Percentiles rank a stretch among this genome's conserved stretches.
Evolutionary conservation across 2,113 vertebrate genomes (phyloP).

Genomic region (Beaufortia kweichowensis): DNA sequence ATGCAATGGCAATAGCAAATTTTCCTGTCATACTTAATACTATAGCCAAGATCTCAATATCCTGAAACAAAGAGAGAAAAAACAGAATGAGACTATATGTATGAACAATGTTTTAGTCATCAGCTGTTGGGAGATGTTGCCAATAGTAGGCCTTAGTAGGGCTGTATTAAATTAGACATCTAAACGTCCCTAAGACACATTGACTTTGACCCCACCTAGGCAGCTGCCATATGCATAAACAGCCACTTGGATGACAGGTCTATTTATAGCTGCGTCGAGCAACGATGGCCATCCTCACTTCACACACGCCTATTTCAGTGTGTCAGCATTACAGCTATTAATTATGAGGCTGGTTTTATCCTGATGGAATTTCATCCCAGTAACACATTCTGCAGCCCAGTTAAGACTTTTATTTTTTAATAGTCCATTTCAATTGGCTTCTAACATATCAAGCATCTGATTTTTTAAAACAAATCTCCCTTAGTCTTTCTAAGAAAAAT

Average conservation of each 20-base stretch:
- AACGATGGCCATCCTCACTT: not conserved
- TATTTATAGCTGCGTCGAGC: slow-evolving; percentile 39
- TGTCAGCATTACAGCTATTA: not conserved
- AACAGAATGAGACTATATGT: not conserved
- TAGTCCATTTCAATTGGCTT: too few species aligned
- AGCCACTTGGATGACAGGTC: slow-evolving; percentile 23
- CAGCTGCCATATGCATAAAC: slow-evolving; percentile 20
- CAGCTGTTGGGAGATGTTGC: slow-evolving; percentile 17
- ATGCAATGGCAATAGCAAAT: slow-evolving; percentile 85
- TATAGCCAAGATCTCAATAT: slow-evolving; percentile 69
- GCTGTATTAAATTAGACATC: not conserved
- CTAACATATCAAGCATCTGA: too few species aligned
- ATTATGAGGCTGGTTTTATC: slow-evolving; percentile 1
- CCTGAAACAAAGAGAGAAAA: slow-evolving; percentile 57
- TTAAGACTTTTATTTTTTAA: not conserved
- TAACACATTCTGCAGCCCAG: not conserved
- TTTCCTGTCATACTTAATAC: slow-evolving; percentile 83
- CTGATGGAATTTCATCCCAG: slow-evolving; percentile 14
- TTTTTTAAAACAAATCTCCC: too few species aligned
- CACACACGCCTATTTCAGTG: not conserved
- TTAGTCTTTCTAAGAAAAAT: too few species aligned
- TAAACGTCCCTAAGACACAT: slow-evolving; percentile 18
- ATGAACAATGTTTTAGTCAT: slow-evolving; percentile 9
- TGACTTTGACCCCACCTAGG: not conserved
- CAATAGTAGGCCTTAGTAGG: slow-evolving; percentile 1